These are phyloP conservation scores for Oreochromis aureus DNA, from an alignment of 2,113 vertebrate genomes.

Conservation along the genomic window DNA sequence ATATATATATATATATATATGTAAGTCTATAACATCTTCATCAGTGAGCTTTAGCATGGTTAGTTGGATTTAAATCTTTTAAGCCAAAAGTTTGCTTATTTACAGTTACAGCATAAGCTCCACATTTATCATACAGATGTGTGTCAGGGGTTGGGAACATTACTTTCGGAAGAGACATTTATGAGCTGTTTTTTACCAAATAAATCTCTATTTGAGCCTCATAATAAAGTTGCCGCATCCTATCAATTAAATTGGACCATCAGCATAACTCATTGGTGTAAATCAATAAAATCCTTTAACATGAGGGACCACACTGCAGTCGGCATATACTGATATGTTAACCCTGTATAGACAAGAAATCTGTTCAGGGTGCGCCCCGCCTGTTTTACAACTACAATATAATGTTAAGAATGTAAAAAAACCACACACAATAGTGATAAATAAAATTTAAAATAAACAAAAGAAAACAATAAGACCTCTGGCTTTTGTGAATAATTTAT, in stretches of 20 bases:
- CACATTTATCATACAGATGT: background rate
- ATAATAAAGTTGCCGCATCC: background rate
- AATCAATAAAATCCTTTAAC: background rate
- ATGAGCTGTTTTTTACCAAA: background rate
- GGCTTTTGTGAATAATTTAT: background rate
- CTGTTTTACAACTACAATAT: background rate
- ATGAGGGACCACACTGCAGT: background rate
- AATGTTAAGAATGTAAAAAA: background rate
- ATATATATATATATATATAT: too few relatives aligned
- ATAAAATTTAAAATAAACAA: background rate
- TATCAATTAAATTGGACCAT: background rate
- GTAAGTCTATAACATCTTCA: accelerated
- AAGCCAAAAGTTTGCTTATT: background rate
- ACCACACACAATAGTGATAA: background rate
- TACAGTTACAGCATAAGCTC: background rate
- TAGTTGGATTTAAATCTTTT: background rate
- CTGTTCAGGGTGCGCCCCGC: accelerated
- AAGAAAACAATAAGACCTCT: background rate
- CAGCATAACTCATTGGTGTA: background rate
- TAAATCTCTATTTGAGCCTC: background rate
- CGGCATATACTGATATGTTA: background rate
- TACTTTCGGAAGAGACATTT: background rate
- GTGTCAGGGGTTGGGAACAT: background rate
- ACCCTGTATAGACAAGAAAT: background rate
- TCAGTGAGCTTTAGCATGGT: background rate